phyloP scores from a whole-genome alignment of 2,113 vertebrate species.

The Vulpes ferrilata region DNA sequence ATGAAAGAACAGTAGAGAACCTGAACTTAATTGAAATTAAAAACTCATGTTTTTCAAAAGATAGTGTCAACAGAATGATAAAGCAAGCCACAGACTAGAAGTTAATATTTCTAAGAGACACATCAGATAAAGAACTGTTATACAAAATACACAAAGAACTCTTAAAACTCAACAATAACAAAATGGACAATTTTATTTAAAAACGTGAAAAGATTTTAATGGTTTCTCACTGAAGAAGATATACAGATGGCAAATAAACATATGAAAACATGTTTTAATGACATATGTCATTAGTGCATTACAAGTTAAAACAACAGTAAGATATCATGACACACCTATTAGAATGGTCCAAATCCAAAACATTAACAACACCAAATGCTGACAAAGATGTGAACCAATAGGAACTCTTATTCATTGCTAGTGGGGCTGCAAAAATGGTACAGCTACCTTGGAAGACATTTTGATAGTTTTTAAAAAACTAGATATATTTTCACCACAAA shows the following conservation, averaged over 20 bases:
- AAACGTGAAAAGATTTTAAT: not conserved
- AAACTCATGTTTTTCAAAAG: not conserved
- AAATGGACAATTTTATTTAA: not conserved
- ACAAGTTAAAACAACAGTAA: not conserved
- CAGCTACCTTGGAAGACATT: not conserved
- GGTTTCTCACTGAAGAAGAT: not conserved
- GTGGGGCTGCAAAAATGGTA: not conserved
- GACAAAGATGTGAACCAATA: not conserved
- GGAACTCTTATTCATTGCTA: not conserved
- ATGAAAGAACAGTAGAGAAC: not conserved
- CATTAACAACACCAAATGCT: not conserved
- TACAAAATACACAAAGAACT: not conserved
- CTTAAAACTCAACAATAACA: not conserved
- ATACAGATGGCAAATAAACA: not conserved
- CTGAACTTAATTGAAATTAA: not conserved
- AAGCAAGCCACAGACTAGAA: not conserved
- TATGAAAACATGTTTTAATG: not conserved
- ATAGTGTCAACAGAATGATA: not conserved
- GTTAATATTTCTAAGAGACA: not conserved
- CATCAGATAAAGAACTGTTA: not conserved
- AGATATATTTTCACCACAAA: not conserved
- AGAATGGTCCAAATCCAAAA: not conserved
- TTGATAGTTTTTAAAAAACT: not conserved
- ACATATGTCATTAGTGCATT: not conserved
- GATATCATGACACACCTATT: not conserved